Evolutionary conservation across 2,888 invertebrate species (phyloP), one percentile per base, ranked within the genome.

Genomic region (Salpingus planirostris): DNA sequence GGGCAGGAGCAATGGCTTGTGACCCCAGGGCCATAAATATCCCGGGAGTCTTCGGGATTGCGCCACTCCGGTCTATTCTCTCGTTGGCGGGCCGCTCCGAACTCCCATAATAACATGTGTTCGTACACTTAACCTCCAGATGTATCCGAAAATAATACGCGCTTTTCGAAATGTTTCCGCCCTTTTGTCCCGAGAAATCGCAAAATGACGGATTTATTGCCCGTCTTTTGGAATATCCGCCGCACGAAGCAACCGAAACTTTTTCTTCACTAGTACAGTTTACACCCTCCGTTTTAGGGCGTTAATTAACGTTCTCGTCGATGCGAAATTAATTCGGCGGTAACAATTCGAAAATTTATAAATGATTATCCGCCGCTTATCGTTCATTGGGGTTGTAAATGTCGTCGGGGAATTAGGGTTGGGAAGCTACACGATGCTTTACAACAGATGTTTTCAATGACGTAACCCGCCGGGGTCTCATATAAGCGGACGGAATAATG

Each of bases 1-100:
- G 62, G 59, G 59, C 61, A 60, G 59, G 59, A 64, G 62, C 63
- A 64, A 64, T 62, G 63, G 61, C 64, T 64, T 65, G 60, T 64
- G 64, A 64, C 64, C 64, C 62, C 57, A 54, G 51, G 54, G 62
- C 61, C 61, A 64, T 64, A 65, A 65, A 64, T 64, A 62, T 64
- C 59, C 60, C 58, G 47, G 47, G 53, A 55, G 54, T 54, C 53
- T 54, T 57, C 52, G 52, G 59, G 57, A 58, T 55, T 50, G 56
- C 46, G n/a, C n/a, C n/a, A 58, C 54, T 50, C 55, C 46, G 47
- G 50, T 44, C 36, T 38, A 34, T 36, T 40, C 40, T 43, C 42
- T 40, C 34, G 37, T 31, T 40, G 36, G 36, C 29, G 29, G n/a
- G n/a, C n/a, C n/a, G n/a, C n/a, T n/a, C n/a, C n/a, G n/a, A n/a